Evolutionary conservation across 2,797 vertebrate genomes (phyloP).

Genomic region (Phoeniculus purpureus): DNA sequence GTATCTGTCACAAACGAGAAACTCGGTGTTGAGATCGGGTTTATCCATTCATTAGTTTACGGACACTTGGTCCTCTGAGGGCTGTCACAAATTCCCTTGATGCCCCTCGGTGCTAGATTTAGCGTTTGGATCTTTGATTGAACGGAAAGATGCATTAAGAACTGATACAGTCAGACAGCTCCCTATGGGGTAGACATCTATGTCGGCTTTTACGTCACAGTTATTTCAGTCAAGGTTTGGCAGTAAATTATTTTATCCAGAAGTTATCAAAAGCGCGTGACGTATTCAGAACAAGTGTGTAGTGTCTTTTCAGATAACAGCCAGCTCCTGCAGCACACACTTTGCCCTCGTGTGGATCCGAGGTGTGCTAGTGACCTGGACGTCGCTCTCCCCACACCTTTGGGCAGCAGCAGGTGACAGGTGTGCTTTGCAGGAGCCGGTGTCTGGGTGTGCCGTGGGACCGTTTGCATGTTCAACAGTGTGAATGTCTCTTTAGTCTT

Average conservation of each 20-base stretch:
- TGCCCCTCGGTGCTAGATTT: conserved; percentile 73
- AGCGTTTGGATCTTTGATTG: conserved; percentile 80
- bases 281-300: too few relatives aligned
- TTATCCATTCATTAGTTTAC: conserved; percentile 77
- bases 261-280: too few relatives aligned
- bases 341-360: rapidly evolving
- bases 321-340: rapidly evolving
- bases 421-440: background rate
- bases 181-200: conserved; percentile 70
- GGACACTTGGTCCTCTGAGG: conserved; percentile 71
- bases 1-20: conserved; percentile 73
- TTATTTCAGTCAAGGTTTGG: conserved; percentile 65
- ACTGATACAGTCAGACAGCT: conserved; percentile 75
- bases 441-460: background rate
- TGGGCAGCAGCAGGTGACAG: background rate
- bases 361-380: rapidly evolving
- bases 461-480: background rate
- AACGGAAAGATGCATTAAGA: conserved; percentile 75
- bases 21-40: conserved; percentile 64
- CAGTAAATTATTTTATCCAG: conserved; percentile 56
- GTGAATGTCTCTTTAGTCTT: background rate
- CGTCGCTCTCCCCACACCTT: rapidly evolving
- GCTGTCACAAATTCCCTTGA: conserved; percentile 78
- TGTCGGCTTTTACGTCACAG: conserved; percentile 73
- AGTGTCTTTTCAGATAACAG: background rate